Evolutionary conservation across 2,113 vertebrate species (phyloP), one percentile per base, ranked within the genome.

Genomic region (Alosa alosa): DNA sequence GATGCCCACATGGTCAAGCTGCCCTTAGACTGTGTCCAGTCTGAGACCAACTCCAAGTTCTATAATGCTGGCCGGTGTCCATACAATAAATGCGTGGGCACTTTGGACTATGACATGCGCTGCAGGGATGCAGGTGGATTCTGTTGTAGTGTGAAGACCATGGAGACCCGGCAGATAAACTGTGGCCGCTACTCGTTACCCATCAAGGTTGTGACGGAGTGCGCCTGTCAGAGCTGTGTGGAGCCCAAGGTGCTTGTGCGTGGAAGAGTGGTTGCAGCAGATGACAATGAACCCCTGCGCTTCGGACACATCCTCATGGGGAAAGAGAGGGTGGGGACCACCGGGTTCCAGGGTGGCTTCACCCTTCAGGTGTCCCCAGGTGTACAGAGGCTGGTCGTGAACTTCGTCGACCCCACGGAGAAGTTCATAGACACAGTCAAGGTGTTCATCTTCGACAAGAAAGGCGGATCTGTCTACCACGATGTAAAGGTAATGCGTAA

Each of bases 271-370:
- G 95, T 95, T 11, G 94, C 97, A 0, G 96, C 95, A 0, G 98
- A 99, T 91, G 95, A 96, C 0, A 87, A 94, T 0, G 97, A 99
- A 83, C 98, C 98, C 2, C 90, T 99, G 87, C 95, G 97, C 82
- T 99, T 99, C 17, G 98, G 97, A 10, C 94, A 95, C 87, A 97
- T 99, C 90, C 96, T 96, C 84, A 93, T 98, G 4, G 97, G 94
- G 1, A 95, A 81, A 3, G 95, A 96, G 84, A 93, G 96, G 49
- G 93, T 95, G 0, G 97, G 98, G 0, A 97, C 97, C 87, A 99
- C 98, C 0, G 96, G 97, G 52, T 98, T 96, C 94, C 96, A 96
- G 89, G 98, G 98, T 4, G 96, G 96, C 55, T 99, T 99, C 93
- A 97, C 96, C 20, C 92, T 99, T 1, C 96, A 98, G 88, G 96